Evolutionary conservation across 2,113 vertebrate genomes (phyloP).

Genomic region (Sporophila hypoxantha): DNA sequence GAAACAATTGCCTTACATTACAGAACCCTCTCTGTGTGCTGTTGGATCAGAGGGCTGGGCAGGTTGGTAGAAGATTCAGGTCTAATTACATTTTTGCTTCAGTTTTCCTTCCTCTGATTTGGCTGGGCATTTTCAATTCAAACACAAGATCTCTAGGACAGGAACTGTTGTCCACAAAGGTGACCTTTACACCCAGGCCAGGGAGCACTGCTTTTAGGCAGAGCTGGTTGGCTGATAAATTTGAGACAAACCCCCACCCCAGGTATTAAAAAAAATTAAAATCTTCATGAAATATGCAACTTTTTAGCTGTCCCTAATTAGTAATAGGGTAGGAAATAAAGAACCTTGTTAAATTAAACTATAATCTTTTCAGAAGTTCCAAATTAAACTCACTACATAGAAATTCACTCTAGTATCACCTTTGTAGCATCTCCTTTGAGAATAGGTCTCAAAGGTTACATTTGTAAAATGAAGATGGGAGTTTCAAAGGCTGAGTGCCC

Average conservation of each 20-base stretch:
- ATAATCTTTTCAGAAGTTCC: not conserved
- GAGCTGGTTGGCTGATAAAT: not conserved
- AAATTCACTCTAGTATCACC: not conserved
- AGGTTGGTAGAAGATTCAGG: not conserved
- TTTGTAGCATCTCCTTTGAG: not conserved
- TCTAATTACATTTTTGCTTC: not conserved
- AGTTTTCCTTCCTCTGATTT: not conserved
- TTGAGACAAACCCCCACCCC: not conserved
- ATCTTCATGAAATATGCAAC: not conserved
- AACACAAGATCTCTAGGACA: not conserved
- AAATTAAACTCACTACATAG: not conserved
- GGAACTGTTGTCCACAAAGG: not conserved
- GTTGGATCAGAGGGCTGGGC: not conserved
- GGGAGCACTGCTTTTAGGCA: not conserved
- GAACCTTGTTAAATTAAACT: not conserved
- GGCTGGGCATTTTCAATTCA: not conserved
- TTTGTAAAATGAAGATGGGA: not conserved
- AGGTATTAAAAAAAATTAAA: not conserved
- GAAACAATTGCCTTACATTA: not conserved
- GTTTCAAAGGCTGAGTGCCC: not conserved
- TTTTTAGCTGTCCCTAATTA: not conserved
- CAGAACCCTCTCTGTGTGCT: not conserved
- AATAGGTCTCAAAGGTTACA: not conserved
- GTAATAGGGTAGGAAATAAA: not conserved
- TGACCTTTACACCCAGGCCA: not conserved